Base-by-base conservation (phyloP, 2,113 vertebrate species). In the rat (Rattus norvegicus) region DNA sequence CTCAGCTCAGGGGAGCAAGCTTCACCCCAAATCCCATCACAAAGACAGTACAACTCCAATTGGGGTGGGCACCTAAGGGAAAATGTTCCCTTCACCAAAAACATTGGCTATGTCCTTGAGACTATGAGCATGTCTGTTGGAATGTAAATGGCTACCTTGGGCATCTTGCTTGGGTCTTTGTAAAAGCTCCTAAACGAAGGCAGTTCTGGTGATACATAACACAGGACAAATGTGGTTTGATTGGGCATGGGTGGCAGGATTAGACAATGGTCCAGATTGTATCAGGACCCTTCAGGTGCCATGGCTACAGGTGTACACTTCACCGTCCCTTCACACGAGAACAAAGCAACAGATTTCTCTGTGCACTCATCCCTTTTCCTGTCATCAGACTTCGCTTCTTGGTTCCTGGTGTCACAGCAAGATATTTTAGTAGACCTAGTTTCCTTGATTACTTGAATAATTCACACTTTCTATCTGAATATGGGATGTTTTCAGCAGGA, bases 401-500 rank as follows among this genome's bases (percentile, higher is more conserved):
- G 75, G 84, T 88, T 26, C 67, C 97, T 90, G n/a, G 70, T 95
- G 76, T 93, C 95, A 92, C 92, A 84, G 90, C 80, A 79, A 93
- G 95, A 80, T 80, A 90, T 96, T 79, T 95, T 84, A 90, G 84
- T 67, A 97, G 97, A 88, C 92, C 90, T 56, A 5, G n/a, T 90
- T 97, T 77, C 95, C 90, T 70, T 96, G 95, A 97, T 97, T 96
- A 92, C 95, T 95, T 97, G 96, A 97, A 98, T 98, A 97, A 98
- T 96, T 97, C 97, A 96, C 92, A 89, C 91, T 97, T 96, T 81
- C 7, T 95, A 36, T 94, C 92, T 93, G 96, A 96, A 92, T 85
- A 81, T n/a, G 47, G 65, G 63, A n/a, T 95, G 93, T 97, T 94
- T 96, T 92, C 80, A 30, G 39, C 88, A 92, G 97, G 96, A 92